Percentiles rank a stretch among this genome's conserved stretches.
phyloP scores from a whole-genome alignment of 2,797 vertebrate species.

The Coluber constrictor region DNA sequence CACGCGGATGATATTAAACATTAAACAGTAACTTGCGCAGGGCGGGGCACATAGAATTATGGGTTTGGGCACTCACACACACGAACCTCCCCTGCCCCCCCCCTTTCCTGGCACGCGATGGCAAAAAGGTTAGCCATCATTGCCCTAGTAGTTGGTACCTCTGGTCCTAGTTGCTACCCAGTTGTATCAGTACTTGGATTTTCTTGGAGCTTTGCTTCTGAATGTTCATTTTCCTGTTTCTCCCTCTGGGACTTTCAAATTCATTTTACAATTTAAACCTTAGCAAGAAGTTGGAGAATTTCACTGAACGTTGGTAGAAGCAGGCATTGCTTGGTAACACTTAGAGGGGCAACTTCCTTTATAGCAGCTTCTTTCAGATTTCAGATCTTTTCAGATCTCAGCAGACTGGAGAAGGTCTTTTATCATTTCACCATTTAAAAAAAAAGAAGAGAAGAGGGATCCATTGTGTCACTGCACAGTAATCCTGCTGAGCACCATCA shows the following conservation, averaged over 20 bases:
- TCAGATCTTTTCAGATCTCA: not conserved
- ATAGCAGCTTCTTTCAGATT: not conserved
- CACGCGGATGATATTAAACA: too few species aligned
- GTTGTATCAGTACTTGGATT: not conserved
- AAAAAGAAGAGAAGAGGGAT: not conserved
- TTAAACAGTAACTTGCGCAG: too few species aligned
- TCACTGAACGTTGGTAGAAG: not conserved
- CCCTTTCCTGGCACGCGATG: too few species aligned
- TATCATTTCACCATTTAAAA: not conserved
- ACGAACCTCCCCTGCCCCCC: too few species aligned
- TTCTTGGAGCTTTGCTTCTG: not conserved
- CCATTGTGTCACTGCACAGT: not conserved
- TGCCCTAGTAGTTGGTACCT: too few species aligned
- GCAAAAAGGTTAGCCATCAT: too few species aligned
- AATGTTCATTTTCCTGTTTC: not conserved
- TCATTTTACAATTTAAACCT: not conserved
- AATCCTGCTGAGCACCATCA: not conserved
- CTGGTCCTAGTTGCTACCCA: too few species aligned
- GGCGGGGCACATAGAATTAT: too few species aligned
- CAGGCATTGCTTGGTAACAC: not conserved
- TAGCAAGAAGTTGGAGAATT: not conserved
- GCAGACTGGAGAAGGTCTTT: not conserved
- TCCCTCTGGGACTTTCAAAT: not conserved
- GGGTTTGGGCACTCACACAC: too few species aligned
- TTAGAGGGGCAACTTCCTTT: not conserved